Conservation (phyloP, 2,797 vertebrate genomes). For the Apodemus agrarius region DNA sequence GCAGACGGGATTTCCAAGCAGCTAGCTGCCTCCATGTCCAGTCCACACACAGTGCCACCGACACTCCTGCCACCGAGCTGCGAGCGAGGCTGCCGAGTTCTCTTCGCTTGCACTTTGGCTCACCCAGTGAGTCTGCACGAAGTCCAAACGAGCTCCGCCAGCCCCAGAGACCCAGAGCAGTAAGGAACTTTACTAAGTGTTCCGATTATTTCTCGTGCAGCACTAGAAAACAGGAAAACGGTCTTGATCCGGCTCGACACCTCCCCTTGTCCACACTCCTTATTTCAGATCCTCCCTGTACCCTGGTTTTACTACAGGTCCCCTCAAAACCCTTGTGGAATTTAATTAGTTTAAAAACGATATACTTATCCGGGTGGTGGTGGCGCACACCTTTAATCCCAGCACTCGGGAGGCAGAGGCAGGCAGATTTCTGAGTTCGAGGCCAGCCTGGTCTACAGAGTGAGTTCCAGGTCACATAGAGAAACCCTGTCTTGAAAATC, state of each 20-base stretch:
- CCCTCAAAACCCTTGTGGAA: not conserved
- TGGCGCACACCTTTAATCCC: not conserved
- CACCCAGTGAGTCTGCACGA: not conserved
- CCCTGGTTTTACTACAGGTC: conserved; percentile 12
- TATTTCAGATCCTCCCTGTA: conserved; percentile 24
- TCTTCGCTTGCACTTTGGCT: not conserved
- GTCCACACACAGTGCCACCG: not conserved
- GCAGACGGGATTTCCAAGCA: conserved; percentile 18
- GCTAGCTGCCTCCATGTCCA: conserved; percentile 5
- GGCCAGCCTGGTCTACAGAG: not conserved
- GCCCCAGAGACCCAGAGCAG: not conserved
- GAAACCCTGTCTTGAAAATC: not conserved
- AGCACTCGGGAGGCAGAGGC: not conserved
- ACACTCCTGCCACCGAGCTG: not conserved
- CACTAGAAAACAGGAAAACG: conserved; percentile 15
- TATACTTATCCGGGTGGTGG: not conserved
- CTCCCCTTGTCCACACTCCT: not conserved
- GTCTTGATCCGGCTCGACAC: conserved; percentile 8
- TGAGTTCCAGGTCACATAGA: not conserved
- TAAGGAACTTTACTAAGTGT: not conserved
- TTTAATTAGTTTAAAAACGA: not conserved
- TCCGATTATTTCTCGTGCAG: not conserved
- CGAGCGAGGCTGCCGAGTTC: not conserved
- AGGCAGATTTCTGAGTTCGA: not conserved
- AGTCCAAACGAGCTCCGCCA: not conserved